Evolutionary conservation across 2,113 vertebrate species (phyloP).

Genomic region (Bombycilla garrulus): DNA sequence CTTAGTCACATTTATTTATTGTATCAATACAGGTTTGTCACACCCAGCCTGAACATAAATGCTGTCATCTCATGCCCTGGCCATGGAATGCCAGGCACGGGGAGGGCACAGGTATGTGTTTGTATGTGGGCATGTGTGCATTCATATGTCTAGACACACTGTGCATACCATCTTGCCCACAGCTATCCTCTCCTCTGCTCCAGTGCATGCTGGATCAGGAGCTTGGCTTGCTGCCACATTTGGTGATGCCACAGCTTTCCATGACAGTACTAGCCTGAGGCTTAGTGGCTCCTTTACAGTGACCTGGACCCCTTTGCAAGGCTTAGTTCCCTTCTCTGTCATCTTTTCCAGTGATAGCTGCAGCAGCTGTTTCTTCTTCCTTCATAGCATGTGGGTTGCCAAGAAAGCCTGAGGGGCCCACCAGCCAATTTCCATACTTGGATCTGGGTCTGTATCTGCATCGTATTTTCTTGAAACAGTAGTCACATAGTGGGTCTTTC

Average conservation of each 20-base stretch:
- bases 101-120: background rate
- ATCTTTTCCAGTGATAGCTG: conserved; percentile 40
- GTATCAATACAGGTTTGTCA: background rate
- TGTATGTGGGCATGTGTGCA: background rate
- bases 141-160: fast-evolving
- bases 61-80: background rate
- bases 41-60: background rate
- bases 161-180: fast-evolving
- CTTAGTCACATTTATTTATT: conserved; percentile 44
- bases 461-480: conserved; percentile 62
- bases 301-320: background rate
- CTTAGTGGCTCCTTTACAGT: background rate
- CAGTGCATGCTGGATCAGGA: fast-evolving
- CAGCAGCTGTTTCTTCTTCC: conserved; percentile 65
- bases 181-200: background rate
- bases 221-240: background rate
- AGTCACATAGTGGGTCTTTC: background rate
- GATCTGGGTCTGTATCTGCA: conserved; percentile 41
- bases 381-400: background rate
- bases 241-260: background rate
- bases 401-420: conserved; percentile 44
- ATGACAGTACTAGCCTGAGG: background rate
- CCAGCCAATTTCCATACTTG: conserved; percentile 54
- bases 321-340: conserved; percentile 21
- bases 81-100: background rate